Percentiles rank a stretch among this genome's conserved stretches.
phyloP scores from a whole-genome alignment of 1,140 invertebrate species.

The Sinonovacula constricta region DNA sequence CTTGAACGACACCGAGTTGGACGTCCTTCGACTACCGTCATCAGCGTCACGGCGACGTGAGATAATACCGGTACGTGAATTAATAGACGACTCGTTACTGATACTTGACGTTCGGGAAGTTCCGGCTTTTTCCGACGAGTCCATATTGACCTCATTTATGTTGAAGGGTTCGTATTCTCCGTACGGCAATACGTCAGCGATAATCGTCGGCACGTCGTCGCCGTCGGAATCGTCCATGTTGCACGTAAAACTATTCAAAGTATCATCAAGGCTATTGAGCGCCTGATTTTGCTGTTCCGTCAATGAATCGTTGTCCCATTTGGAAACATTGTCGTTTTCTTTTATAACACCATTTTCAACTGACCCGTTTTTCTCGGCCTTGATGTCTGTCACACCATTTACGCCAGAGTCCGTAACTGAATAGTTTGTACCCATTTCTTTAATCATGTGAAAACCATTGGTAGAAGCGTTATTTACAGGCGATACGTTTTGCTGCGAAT shows the following conservation, averaged over 20 bases:
- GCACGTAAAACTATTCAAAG: neutral
- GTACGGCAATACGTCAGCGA: constrained; percentile 25
- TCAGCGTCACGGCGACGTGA: neutral
- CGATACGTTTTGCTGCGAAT: neutral
- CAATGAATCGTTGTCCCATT: constrained; percentile 6
- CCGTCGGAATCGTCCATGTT: neutral
- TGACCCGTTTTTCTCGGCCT: neutral
- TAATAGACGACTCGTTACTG: constrained; percentile 27
- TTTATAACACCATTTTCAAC: neutral
- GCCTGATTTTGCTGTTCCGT: constrained; percentile 18
- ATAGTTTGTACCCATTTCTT: neutral
- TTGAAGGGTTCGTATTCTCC: constrained; percentile 20
- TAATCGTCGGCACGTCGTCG: constrained; percentile 8
- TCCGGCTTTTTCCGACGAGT: constrained; percentile 15
- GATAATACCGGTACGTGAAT: constrained; percentile 41
- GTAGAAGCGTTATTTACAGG: too few relatives aligned
- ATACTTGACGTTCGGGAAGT: constrained; percentile 7
- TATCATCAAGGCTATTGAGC: constrained; percentile 18
- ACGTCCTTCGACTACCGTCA: neutral
- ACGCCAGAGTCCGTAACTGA: neutral
- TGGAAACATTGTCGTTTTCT: neutral
- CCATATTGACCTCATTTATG: neutral
- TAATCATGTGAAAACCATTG: too few relatives aligned
- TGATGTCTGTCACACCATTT: too few relatives aligned
- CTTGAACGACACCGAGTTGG: constrained; percentile 39